A percentile compares a stretch with the other conserved stretches of the same genome.
Conservation (phyloP, 2,888 invertebrate species). For the Archips crataeganus region DNA sequence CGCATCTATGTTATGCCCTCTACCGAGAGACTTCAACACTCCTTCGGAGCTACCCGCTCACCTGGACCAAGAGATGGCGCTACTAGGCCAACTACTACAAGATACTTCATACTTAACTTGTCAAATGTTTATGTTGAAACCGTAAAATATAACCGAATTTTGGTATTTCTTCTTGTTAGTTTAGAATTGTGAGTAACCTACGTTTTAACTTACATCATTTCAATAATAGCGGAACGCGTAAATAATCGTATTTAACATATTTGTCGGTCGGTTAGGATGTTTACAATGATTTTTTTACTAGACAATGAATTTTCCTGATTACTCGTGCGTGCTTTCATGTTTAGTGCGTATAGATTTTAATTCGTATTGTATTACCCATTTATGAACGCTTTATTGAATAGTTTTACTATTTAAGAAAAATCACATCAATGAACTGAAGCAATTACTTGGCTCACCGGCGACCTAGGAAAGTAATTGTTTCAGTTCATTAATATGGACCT, state of each 20-base stretch:
- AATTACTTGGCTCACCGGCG: too few species aligned
- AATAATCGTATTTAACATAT: slow-evolving; percentile 34
- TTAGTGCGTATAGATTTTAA: neutral
- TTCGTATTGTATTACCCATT: neutral
- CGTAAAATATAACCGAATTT: neutral
- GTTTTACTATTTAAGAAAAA: too few species aligned
- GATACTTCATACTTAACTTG: too few species aligned
- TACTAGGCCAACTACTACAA: too few species aligned
- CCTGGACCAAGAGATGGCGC: too few species aligned
- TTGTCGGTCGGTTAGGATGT: slow-evolving; percentile 36
- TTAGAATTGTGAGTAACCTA: slow-evolving; percentile 13
- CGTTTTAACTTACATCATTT: slow-evolving; percentile 31
- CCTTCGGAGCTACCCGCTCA: too few species aligned
- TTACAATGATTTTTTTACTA: slow-evolving; percentile 24
- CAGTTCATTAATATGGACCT: too few species aligned
- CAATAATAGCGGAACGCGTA: slow-evolving; percentile 24
- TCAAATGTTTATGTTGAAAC: neutral
- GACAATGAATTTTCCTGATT: slow-evolving; percentile 1
- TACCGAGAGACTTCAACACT: too few species aligned
- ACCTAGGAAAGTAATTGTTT: too few species aligned
- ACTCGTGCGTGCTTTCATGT: neutral
- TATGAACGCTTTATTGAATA: too few species aligned
- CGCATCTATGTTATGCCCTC: too few species aligned
- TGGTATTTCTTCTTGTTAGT: neutral
- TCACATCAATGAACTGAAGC: too few species aligned